phyloP scores from a whole-genome alignment of 2,888 invertebrate species.

The Pedicia rivosa region DNA sequence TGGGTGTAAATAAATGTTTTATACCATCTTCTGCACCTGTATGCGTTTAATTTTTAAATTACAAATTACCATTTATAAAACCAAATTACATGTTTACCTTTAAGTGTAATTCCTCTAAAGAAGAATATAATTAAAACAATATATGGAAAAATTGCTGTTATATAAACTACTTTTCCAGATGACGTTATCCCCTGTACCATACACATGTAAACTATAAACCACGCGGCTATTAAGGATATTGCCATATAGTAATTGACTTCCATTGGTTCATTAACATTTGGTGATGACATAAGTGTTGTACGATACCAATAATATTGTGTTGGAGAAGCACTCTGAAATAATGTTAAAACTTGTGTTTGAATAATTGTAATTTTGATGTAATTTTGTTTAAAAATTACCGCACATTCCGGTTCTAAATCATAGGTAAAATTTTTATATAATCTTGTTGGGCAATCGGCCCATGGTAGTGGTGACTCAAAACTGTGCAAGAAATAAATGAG shows the following conservation, averaged over 20 bases:
- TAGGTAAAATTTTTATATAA: conserved; percentile 68
- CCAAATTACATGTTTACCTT: conserved; percentile 44
- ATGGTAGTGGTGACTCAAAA: conserved; percentile 80
- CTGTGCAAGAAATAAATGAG: conserved; percentile 88
- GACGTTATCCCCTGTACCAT: conserved; percentile 97
- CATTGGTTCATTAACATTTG: conserved; percentile 71
- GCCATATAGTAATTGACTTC: conserved; percentile 87
- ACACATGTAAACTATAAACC: conserved; percentile 89
- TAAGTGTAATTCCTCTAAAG: conserved; percentile 80
- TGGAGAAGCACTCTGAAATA: conserved; percentile 62
- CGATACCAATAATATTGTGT: conserved; percentile 95
- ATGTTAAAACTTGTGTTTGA: background rate
- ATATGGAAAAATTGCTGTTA: conserved; percentile 94
- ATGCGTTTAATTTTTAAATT: background rate
- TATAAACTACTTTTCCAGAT: conserved; percentile 90
- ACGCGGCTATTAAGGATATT: conserved; percentile 70
- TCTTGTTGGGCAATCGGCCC: conserved; percentile 79
- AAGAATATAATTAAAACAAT: conserved; percentile 91
- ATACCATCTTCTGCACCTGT: conserved; percentile 51
- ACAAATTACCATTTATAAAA: background rate
- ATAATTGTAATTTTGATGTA: background rate
- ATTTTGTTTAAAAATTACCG: conserved; percentile 36
- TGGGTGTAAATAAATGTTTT: conserved; percentile 77
- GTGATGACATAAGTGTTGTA: conserved; percentile 77
- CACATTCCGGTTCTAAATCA: conserved; percentile 63